Evolutionary conservation across 2,797 vertebrate genomes (phyloP).

Genomic region (Acanthurus tractus): DNA sequence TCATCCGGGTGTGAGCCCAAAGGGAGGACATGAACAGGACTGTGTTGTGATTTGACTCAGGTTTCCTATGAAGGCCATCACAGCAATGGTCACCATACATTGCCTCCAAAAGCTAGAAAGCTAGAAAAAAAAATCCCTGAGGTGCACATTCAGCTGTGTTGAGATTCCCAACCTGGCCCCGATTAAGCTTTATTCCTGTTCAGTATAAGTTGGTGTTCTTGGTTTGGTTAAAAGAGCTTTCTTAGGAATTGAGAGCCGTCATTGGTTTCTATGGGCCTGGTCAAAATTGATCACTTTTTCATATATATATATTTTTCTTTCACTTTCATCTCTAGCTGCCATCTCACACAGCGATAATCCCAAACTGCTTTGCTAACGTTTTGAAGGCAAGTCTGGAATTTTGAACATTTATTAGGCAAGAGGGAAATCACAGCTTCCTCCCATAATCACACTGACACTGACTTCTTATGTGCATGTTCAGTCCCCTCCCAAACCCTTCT

Average conservation of each 20-base stretch:
- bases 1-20: slow-evolving; percentile 46
- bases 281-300: slow-evolving; percentile 61
- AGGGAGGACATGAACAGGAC: slow-evolving; percentile 59
- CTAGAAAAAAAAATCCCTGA: slow-evolving; percentile 87
- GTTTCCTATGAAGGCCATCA: slow-evolving; percentile 80
- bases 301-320: slow-evolving; percentile 26
- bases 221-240: slow-evolving; percentile 78
- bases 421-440: slow-evolving; percentile 83
- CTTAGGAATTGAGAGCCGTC: slow-evolving; percentile 81
- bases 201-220: slow-evolving; percentile 69
- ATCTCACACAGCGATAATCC: slow-evolving; percentile 79
- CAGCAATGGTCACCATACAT: slow-evolving; percentile 84
- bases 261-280: slow-evolving; percentile 70
- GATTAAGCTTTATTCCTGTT: slow-evolving; percentile 65
- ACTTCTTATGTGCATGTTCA: slow-evolving; percentile 80
- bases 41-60: slow-evolving; percentile 70
- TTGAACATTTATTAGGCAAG: slow-evolving; percentile 76
- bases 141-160: slow-evolving; percentile 87
- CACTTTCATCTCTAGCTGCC: slow-evolving; percentile 84
- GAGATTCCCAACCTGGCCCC: slow-evolving; percentile 79
- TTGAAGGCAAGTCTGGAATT: slow-evolving; percentile 85
- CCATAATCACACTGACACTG: slow-evolving; percentile 57
- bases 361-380: slow-evolving; percentile 83
- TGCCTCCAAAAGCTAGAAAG: slow-evolving; percentile 87
- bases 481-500: slow-evolving; percentile 41